Base-by-base conservation (phyloP, 2,888 invertebrate species). In the Aromia moschata region DNA sequence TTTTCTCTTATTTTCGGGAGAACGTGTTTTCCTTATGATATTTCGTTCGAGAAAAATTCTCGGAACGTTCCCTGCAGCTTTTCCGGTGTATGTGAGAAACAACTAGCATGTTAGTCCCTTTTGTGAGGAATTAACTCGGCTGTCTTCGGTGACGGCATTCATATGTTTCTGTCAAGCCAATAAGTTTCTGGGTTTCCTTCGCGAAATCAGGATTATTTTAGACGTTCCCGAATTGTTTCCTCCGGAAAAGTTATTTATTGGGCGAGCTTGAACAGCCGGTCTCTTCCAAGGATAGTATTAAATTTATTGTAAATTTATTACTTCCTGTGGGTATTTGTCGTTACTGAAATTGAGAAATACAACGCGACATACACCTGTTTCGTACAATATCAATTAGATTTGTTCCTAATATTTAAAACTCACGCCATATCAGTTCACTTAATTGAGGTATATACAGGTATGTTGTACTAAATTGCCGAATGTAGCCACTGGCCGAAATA, bases 111-210 rank as follows among this genome's bases (percentile, higher is more conserved):
- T 25, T 43, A 43, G 43, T 43, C 43, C 43, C 43, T 14, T 43
- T 43, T 43, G 43, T 43, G 43, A 43, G 43, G 43, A 43, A 43
- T 43, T 43, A 43, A 43, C 43, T 43, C 43, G 14, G 43, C 43
- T 43, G 43, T 43, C 43, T 43, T 0, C 25, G 11, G 20, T 20
- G 43, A 43, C 43, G 43, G 43, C 43, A 14, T 43, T 43, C 43
- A 43, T 43, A 43, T 25, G 43, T 43, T 43, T 20, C 25, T 43
- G 43, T 43, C 43, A 43, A 43, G 43, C 25, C 43, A 43, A 43
- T 43, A 43, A 43, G 43, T 43, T 43, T 25, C 43, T 43, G 18
- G 43, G 43, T 25, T 43, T 18, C 43, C 43, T 43, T 25, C 25
- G 33, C 14, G 14, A 18, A 25, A 43, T 43, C 43, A 10, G 43